A percentile compares a stretch with the other conserved stretches of the same genome.
Conservation (phyloP, 2,113 vertebrate species). For the Baryphthengus martii region DNA sequence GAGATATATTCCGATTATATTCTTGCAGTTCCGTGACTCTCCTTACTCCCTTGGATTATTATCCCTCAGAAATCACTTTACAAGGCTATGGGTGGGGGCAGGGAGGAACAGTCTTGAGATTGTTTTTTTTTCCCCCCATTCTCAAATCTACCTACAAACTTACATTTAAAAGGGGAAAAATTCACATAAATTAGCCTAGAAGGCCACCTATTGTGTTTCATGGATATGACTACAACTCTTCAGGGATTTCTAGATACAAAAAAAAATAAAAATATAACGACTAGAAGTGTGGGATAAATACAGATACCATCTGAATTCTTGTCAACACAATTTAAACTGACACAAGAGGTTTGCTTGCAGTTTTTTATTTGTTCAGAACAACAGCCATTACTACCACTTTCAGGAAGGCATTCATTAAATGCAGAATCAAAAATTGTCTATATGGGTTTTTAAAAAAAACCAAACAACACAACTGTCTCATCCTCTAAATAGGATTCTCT, state of each 20-base stretch:
- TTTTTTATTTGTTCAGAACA: not conserved
- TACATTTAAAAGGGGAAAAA: not conserved
- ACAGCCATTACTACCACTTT: not conserved
- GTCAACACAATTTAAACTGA: not conserved
- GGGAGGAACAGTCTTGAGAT: not conserved
- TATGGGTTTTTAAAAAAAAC: not conserved
- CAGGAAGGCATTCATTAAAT: not conserved
- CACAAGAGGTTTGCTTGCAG: not conserved
- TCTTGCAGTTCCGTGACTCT: not conserved
- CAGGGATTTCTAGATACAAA: not conserved
- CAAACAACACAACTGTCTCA: too few species aligned
- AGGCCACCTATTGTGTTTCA: slow-evolving; percentile 18
- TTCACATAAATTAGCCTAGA: slow-evolving; percentile 11
- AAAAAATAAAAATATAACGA: not conserved
- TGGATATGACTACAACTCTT: not conserved
- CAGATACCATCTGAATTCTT: not conserved
- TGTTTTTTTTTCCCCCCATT: not conserved
- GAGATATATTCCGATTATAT: not conserved
- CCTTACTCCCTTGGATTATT: not conserved
- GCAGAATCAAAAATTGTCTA: not conserved
- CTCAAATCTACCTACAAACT: not conserved
- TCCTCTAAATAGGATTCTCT: not conserved
- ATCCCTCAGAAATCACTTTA: not conserved
- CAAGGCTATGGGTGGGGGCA: not conserved
- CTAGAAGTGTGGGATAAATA: not conserved